Evolutionary conservation across 1,140 invertebrate genomes (phyloP).

Genomic region (Drosophila jambulina): DNA sequence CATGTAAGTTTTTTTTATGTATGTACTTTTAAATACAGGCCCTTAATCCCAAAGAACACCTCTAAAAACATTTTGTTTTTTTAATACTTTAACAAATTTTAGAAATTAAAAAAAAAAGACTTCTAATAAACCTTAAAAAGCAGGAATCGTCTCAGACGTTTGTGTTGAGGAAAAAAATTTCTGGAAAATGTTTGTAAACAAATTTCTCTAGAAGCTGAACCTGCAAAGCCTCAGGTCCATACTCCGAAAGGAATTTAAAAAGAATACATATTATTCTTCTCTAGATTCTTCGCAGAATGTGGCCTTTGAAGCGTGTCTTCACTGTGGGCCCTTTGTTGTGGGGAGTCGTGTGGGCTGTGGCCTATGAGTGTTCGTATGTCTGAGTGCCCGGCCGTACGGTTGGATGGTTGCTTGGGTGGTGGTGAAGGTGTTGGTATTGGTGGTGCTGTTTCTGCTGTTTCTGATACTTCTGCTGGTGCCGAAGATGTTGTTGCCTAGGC

Average conservation of each 20-base stretch:
- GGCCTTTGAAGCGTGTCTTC: background rate
- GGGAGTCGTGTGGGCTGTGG: conserved; percentile 37
- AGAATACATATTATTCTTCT: background rate
- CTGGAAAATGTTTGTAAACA: background rate
- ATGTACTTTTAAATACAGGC: too few species aligned
- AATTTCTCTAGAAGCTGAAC: background rate
- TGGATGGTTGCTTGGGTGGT: conserved; percentile 4
- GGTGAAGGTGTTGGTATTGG: conserved; percentile 11
- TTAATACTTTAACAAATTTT: too few species aligned
- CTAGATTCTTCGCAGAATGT: background rate
- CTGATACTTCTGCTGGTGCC: conserved; percentile 37
- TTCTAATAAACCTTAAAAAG: too few species aligned
- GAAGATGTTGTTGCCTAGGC: conserved; percentile 36
- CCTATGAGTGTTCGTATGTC: conserved; percentile 23
- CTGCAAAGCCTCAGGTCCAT: background rate
- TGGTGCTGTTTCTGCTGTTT: conserved; percentile 37
- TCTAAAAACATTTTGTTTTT: too few species aligned
- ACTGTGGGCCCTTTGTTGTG: conserved; percentile 28
- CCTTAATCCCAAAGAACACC: too few species aligned
- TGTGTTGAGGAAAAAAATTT: too few species aligned
- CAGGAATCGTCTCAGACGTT: too few species aligned
- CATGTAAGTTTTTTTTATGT: too few species aligned
- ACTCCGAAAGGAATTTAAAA: background rate
- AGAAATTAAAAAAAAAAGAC: too few species aligned
- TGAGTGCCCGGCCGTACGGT: conserved; percentile 22